Evolutionary conservation across 2,797 vertebrate species (phyloP).

Genomic region (Peromyscus aztecus): DNA sequence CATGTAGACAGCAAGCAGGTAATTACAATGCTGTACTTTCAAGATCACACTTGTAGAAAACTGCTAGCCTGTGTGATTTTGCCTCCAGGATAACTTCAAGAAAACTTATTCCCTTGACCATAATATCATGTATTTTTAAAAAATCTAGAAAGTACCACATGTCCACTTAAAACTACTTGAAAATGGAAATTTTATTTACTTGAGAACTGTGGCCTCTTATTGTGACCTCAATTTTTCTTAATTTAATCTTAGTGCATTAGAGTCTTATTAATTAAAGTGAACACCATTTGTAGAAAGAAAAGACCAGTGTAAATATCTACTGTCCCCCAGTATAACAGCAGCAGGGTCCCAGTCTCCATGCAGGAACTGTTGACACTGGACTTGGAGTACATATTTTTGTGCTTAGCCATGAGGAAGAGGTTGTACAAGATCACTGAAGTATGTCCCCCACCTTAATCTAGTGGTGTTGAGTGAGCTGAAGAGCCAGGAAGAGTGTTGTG

Average conservation of each 20-base stretch:
- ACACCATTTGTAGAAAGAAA: not conserved
- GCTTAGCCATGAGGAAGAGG: not conserved
- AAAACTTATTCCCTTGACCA: not conserved
- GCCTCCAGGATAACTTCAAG: not conserved
- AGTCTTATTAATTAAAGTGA: slow-evolving; percentile 4
- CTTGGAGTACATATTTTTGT: not conserved
- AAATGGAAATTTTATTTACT: slow-evolving; percentile 35
- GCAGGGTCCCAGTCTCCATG: not conserved
- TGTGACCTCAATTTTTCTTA: not conserved
- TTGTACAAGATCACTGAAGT: not conserved
- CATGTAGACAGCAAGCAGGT: not conserved
- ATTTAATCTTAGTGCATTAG: not conserved
- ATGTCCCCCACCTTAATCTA: not conserved
- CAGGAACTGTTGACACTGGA: not conserved
- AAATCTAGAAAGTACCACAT: not conserved
- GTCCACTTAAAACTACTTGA: not conserved
- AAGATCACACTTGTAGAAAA: not conserved
- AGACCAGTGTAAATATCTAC: not conserved
- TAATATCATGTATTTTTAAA: not conserved
- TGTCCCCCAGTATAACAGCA: not conserved
- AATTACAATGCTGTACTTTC: not conserved
- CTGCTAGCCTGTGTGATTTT: not conserved
- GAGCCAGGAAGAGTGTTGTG: not conserved
- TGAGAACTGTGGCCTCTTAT: not conserved
- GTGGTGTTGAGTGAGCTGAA: fast-evolving